phyloP scores from a whole-genome alignment of 2,888 invertebrate genomes.

The Aporophyla nigra region DNA sequence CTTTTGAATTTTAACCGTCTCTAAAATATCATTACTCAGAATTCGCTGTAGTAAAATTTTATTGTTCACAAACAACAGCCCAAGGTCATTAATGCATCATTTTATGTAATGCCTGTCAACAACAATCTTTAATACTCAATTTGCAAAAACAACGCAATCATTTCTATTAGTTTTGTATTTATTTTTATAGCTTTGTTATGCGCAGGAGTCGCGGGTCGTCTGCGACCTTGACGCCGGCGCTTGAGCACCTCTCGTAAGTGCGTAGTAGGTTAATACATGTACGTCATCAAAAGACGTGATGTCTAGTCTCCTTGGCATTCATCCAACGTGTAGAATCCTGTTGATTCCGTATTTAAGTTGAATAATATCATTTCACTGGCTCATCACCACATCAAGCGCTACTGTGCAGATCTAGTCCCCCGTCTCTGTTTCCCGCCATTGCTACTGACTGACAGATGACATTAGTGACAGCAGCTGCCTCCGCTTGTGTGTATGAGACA shows the following conservation, averaged over 20 bases:
- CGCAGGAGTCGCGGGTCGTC: slow-evolving; percentile 71
- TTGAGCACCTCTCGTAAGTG: slow-evolving; percentile 59
- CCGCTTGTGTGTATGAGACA: too few relatives aligned
- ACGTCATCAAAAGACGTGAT: slow-evolving; percentile 21
- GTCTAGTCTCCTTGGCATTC: slow-evolving; percentile 30
- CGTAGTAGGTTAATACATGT: slow-evolving; percentile 26
- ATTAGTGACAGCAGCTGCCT: too few relatives aligned
- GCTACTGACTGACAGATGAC: too few relatives aligned
- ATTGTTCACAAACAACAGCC: slow-evolving; percentile 15
- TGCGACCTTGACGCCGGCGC: slow-evolving; percentile 71
- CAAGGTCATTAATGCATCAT: slow-evolving; percentile 15
- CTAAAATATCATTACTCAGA: background rate
- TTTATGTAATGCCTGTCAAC: slow-evolving; percentile 10
- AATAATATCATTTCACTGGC: too few relatives aligned
- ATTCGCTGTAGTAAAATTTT: background rate
- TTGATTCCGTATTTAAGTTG: too few relatives aligned
- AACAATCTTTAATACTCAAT: slow-evolving; percentile 15
- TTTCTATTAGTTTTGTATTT: slow-evolving; percentile 41
- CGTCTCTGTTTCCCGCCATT: too few relatives aligned
- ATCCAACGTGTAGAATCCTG: too few relatives aligned
- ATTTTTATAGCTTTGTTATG: slow-evolving; percentile 72
- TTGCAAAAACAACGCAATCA: slow-evolving; percentile 31
- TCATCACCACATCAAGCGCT: too few relatives aligned
- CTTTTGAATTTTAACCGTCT: background rate
- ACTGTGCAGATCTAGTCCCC: too few relatives aligned